These are phyloP conservation scores for Eristalis intricaria DNA, from an alignment of 2,888 invertebrate genomes.

Conservation along the genomic window DNA sequence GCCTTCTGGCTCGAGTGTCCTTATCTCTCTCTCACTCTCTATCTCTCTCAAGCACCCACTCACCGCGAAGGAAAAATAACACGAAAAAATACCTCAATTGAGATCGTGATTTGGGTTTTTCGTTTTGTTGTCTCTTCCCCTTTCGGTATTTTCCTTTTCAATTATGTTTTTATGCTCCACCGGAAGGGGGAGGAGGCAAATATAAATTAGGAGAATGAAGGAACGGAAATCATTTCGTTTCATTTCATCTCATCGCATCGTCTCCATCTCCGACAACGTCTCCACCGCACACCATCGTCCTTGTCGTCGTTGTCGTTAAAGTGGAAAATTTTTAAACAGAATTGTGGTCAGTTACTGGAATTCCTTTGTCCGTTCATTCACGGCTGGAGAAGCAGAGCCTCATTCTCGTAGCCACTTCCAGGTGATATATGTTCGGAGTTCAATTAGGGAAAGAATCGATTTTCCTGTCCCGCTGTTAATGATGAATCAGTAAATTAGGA, in stretches of 20 bases:
- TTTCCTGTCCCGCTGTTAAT: background rate
- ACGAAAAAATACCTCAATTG: constrained; percentile 10
- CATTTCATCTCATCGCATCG: background rate
- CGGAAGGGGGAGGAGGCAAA: background rate
- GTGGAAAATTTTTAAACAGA: background rate
- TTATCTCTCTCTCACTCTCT: background rate
- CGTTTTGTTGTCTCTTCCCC: background rate
- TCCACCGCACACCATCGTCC: too few species aligned
- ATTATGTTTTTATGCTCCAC: constrained; percentile 16
- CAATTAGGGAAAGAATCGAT: background rate
- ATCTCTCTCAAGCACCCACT: constrained; percentile 9
- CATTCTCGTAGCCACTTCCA: background rate
- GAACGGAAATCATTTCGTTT: background rate
- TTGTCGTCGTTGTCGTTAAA: background rate
- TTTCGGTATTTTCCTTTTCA: constrained; percentile 1
- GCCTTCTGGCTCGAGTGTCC: background rate
- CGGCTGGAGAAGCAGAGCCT: background rate
- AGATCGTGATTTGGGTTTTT: constrained; percentile 16
- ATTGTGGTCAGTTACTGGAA: background rate
- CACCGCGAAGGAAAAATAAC: background rate
- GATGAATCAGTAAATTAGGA: background rate
- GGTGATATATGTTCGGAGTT: background rate
- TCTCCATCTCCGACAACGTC: background rate
- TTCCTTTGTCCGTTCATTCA: background rate
- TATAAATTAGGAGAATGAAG: constrained; percentile 9